Conservation (phyloP, 1,140 invertebrate species). For the Brachionus paranguensis region DNA sequence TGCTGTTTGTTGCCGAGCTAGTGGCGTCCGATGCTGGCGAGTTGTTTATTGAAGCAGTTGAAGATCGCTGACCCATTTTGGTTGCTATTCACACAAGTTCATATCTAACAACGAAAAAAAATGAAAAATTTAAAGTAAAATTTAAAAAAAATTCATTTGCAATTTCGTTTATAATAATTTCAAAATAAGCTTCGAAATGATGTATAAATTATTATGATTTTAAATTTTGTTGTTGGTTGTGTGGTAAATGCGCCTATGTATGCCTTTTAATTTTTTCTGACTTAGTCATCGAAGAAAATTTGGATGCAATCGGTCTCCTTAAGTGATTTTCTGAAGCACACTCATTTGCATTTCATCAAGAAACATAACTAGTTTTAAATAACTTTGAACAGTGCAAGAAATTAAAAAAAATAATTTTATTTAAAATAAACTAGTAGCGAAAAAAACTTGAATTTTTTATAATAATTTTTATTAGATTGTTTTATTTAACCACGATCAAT, state of each 20-base stretch:
- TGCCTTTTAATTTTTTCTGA: background rate
- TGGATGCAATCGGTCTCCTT: background rate
- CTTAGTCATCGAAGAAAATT: background rate
- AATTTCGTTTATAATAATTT: slow-evolving; percentile 36
- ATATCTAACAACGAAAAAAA: background rate
- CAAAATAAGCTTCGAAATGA: slow-evolving; percentile 1
- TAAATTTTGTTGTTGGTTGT: background rate
- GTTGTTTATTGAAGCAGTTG: slow-evolving; percentile 5
- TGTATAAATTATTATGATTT: slow-evolving; percentile 7
- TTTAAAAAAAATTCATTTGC: background rate
- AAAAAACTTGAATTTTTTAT: background rate
- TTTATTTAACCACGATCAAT: background rate
- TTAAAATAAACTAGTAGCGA: background rate
- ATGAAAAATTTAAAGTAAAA: background rate
- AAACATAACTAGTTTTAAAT: background rate
- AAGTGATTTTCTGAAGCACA: background rate
- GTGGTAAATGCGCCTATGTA: background rate
- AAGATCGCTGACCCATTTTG: slow-evolving; percentile 26
- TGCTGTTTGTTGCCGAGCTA: background rate
- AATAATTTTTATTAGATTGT: background rate
- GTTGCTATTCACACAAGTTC: background rate
- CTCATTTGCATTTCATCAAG: background rate
- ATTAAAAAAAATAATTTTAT: background rate
- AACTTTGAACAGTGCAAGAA: background rate
- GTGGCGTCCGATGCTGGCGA: background rate